Evolutionary conservation across 2,888 invertebrate species (phyloP), one percentile per base, ranked within the genome.

Genomic region (Liopterus haemorrhoidalis): DNA sequence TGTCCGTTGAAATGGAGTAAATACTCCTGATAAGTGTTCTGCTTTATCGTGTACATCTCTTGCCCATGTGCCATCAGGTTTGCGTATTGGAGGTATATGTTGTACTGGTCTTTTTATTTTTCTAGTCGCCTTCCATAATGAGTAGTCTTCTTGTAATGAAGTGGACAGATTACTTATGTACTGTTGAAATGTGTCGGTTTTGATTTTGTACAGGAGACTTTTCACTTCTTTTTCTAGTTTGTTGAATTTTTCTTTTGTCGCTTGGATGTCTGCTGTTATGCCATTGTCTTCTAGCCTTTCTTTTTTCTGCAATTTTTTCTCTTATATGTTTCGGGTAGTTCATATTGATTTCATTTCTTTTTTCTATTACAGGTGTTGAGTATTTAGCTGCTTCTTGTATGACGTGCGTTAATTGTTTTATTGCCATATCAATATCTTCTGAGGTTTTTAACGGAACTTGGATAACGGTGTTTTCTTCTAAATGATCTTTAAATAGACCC

Each of bases 171-270:
- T 25, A 8, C 21, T 20, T 12, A 37, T 19, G 16, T 18, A 35
- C 14, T 35, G 20, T 19, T 35, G 9, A 33, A 33, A 33, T 15
- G 32, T 32, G 5, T 32, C 14, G 18, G 5, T 32, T 33, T 33
- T 33, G 2, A 9, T n/a, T 15, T 41, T 42, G 9, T 16, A 16
- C 19, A 33, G 15, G 8, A 44, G 9, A 12, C 33, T 38, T 42
- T 49, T 41, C 14, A 45, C 32, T 28, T 48, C 43, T 12, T 36
- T 35, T 6, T 35, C 33, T 4, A 21, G 28, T 36, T 42, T 50
- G 39, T 53, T 53, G 5, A 48, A 35, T 4, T 9, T 38, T 8
- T 3, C 6, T 49, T 47, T 50, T 52, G n/a, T 52, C 42, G 9
- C 14, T 18, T 14, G 38, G 41, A 24, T 41, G 35, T 37, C 43